phyloP scores from a whole-genome alignment of 2,888 invertebrate species.

The Teleogryllus oceanicus region DNA sequence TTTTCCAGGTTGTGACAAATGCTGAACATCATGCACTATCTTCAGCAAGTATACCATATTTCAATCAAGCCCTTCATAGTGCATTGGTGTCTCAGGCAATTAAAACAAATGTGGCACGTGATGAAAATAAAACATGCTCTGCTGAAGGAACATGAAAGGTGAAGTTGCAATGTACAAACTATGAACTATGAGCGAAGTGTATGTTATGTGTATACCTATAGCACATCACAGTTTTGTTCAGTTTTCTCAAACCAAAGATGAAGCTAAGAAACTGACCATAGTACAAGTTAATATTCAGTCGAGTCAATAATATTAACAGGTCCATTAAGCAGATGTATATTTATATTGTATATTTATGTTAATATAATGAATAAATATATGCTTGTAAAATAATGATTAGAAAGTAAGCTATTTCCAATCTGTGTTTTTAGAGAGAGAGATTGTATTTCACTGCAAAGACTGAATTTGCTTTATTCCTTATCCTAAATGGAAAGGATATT shows the following conservation, averaged over 20 bases:
- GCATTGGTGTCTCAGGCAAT: background rate
- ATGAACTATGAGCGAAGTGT: background rate
- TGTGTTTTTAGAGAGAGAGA: conserved; percentile 4
- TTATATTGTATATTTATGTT: conserved; percentile 18
- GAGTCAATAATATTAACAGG: background rate
- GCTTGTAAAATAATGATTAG: background rate
- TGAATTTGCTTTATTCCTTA: conserved; percentile 18
- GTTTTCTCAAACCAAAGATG: background rate
- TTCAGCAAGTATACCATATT: background rate
- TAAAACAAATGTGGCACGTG: conserved; percentile 4
- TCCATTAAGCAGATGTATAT: conserved; percentile 18
- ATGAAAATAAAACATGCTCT: background rate
- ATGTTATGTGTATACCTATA: background rate
- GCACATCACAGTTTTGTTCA: background rate
- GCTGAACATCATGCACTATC: conserved; percentile 2
- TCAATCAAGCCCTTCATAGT: background rate
- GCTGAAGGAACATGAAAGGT: background rate
- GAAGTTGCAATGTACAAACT: background rate
- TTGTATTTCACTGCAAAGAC: conserved; percentile 12
- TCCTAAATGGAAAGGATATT: background rate
- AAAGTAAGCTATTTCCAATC: background rate
- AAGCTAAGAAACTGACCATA: background rate
- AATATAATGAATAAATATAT: conserved; percentile 4
- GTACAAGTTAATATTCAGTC: conserved; percentile 7
- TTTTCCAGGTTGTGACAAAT: conserved; percentile 7